Evolutionary conservation across 2,888 invertebrate genomes (phyloP).

Genomic region (Arenicola marina): DNA sequence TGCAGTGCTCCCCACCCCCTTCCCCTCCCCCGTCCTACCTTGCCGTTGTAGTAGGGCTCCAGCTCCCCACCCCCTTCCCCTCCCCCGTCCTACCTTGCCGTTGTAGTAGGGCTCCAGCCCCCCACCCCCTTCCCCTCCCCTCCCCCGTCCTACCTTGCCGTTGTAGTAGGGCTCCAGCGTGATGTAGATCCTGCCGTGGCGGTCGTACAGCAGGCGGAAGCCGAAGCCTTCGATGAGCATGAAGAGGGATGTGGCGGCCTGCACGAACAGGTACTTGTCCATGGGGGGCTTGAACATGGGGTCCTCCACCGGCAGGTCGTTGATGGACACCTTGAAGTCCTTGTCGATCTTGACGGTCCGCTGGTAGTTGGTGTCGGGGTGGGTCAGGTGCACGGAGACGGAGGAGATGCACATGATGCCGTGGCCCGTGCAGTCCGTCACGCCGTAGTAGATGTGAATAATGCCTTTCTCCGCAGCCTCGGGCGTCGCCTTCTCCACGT

Average conservation of each 20-base stretch:
- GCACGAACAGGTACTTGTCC: conserved; percentile 12
- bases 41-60: no score
- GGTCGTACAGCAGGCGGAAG: conserved; percentile 37
- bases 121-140: no score
- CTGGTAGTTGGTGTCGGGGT: neutral
- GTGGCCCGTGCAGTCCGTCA: conserved; percentile 19
- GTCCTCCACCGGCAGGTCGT: conserved; percentile 12
- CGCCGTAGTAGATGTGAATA: conserved; percentile 14
- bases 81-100: no score
- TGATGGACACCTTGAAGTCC: conserved; percentile 3
- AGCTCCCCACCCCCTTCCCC: no score
- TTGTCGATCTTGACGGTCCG: neutral
- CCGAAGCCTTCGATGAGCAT: conserved; percentile 34
- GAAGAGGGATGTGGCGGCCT: conserved; percentile 13
- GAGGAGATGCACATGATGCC: conserved; percentile 20
- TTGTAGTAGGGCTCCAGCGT: conserved; percentile 34
- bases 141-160: conserved; percentile 32
- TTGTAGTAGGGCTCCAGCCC: no score
- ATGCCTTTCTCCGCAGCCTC: conserved; percentile 8
- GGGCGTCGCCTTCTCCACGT: neutral
- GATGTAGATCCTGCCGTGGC: conserved; percentile 35
- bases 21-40: no score
- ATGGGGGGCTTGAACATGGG: conserved; percentile 15
- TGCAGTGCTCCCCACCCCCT: no score
- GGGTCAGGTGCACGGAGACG: conserved; percentile 1